phyloP scores from a whole-genome alignment of 2,797 vertebrate species.

The Eutrigla gurnardus region DNA sequence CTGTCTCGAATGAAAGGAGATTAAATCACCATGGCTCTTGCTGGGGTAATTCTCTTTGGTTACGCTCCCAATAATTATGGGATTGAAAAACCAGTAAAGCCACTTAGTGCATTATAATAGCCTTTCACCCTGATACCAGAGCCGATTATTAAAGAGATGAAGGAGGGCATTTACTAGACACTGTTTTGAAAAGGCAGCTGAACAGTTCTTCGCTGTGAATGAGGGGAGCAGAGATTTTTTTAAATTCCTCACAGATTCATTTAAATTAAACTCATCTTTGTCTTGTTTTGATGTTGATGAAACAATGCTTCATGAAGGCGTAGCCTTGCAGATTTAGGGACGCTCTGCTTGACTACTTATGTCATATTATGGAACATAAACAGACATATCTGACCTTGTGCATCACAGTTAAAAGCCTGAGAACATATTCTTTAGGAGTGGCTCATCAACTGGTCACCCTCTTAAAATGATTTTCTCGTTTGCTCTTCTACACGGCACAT shows the following conservation, averaged over 20 bases:
- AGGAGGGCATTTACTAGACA: background rate
- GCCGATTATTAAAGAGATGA: background rate
- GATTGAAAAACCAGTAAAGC: background rate
- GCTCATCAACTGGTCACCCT: background rate
- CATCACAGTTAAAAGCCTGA: background rate
- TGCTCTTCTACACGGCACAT: background rate
- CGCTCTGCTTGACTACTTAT: background rate
- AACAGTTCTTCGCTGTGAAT: background rate
- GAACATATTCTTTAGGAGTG: background rate
- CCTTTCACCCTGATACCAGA: constrained; percentile 4
- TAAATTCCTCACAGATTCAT: too few species aligned
- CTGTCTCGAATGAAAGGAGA: background rate
- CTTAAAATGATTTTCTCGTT: background rate
- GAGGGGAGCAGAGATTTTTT: background rate
- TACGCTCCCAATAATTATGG: background rate
- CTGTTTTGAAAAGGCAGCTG: constrained; percentile 5
- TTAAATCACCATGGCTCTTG: background rate
- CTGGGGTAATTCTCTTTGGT: background rate
- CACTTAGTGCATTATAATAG: constrained; percentile 8
- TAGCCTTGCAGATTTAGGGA: background rate
- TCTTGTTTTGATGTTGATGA: background rate
- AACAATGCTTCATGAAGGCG: background rate
- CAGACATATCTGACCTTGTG: background rate
- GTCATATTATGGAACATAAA: background rate
- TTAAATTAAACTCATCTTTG: too few species aligned